Base-by-base conservation (phyloP, 1,140 invertebrate species). In the Tachypleus tridentatus region DNA sequence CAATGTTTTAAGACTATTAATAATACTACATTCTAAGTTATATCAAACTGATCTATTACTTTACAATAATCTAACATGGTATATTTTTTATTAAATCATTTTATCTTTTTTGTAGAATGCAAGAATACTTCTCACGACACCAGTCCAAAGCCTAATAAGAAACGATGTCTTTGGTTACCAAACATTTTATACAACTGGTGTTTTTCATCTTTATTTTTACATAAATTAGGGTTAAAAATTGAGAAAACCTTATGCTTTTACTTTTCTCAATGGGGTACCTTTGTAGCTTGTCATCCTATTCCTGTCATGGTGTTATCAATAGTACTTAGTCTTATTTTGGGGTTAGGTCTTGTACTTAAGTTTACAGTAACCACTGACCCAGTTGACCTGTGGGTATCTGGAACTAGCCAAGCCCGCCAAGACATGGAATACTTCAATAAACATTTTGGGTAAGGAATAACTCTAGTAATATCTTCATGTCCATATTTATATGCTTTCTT, bases 341-440 rank as follows among this genome's bases (percentile, higher is more conserved):
- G 64, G 69, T 89, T 59, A 80, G 92, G 74, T 76, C 82, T 81
- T 82, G 60, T 72, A 4, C 53, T 66, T 3, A 62, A 72, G 61
- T 84, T 91, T 62, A 75, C 83, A 66, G 79, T 95, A 3, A 97
- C 91, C 3, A 98, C 93, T 0, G 88, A 99, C 82, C 97, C 97
- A 0, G 94, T 99, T 0, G 86, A 98, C 78, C 79, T 99, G 11
- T 99, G 97, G 97, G 94, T 96, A 0, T 85, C 94, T 0, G 87
- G 93, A 0, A 78, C 80, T 52, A 95, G 91, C 1, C 81, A 87
- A 54, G 91, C 93, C 3, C 82, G 97, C 4, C 72, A 86, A 5
- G 93, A 99, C 77, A 85, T 87, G 67, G 83, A 91, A 67, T 98
- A 87, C 78, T 99, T 92, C 76, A 94, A 99, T 76, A 83, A 83